Evolutionary conservation across 1,140 invertebrate genomes (phyloP), one percentile per base, ranked within the genome.

Genomic region (Magallana gigas): DNA sequence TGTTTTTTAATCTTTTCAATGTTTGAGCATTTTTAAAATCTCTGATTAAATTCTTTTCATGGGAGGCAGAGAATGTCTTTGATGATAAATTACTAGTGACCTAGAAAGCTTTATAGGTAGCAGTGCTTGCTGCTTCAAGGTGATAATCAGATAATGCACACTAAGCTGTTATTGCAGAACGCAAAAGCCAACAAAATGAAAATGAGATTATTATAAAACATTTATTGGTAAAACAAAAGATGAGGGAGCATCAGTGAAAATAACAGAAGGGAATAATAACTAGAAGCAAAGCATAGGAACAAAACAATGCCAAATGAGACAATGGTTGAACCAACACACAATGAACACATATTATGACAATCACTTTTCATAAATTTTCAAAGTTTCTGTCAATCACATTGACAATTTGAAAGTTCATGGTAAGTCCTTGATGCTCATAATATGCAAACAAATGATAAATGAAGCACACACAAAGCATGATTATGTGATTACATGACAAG

Each of bases 391-490:
- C 68, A 76, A 76, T 76, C 23, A 29, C 23, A 29, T 76, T 76
- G 68, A 76, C 23, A 76, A 76, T 76, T 76, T 76, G 68, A 76
- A 76, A 76, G 68, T 76, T 76, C 36, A 76, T 76, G 68, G 68
- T 76, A 76, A 76, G 68, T 76, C 18, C 23, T 23, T 29, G 23
- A 18, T 29, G 11, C 11, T 76, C 68, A 76, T 76, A 76, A 76
- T 76, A 76, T 76, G 68, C 68, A 76, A 76, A 76, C 36, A 29
- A 76, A 29, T 76, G 68, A 76, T 76, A 76, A 48, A 76, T 60
- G 48, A 86, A 57, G 57, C 57, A 86, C 23, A 81, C 56, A 84
- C 59, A 87, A 23, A 81, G 76, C 85, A 82, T 82, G 36, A 71
- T 80, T 86, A 62, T 60, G 82, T 8, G 60, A 58, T 56, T 6